phyloP scores from a whole-genome alignment of 2,888 invertebrate species.

The Saturnia japonica region DNA sequence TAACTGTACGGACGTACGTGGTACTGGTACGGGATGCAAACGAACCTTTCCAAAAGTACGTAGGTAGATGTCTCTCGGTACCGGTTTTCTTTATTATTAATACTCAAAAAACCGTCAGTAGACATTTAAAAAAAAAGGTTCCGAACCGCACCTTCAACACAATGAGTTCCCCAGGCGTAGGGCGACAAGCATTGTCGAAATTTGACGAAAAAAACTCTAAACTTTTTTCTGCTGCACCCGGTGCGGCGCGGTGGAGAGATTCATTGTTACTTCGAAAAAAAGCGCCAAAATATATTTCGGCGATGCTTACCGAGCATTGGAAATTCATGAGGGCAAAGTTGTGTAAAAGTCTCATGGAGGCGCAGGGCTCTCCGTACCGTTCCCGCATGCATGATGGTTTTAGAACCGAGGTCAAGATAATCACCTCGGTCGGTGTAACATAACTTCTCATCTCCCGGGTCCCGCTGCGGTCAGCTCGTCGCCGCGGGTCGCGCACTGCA shows the following conservation, averaged over 20 bases:
- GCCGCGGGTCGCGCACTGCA: conserved; percentile 54
- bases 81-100: conserved; percentile 37
- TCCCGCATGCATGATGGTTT: conserved; percentile 67
- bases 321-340: conserved; percentile 41
- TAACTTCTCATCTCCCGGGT: conserved; percentile 72
- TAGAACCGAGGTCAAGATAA: conserved; percentile 73
- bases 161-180: conserved; percentile 54
- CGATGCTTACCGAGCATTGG: conserved; percentile 62
- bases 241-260: conserved; percentile 30
- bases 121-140: conserved; percentile 44
- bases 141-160: conserved; percentile 49
- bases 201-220: conserved; percentile 49
- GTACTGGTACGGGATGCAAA: conserved; percentile 22
- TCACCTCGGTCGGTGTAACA: conserved; percentile 81
- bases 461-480: conserved; percentile 73
- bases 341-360: conserved; percentile 39
- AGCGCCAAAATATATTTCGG: conserved; percentile 52
- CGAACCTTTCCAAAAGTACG: conserved; percentile 33
- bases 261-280: conserved; percentile 54
- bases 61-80: conserved; percentile 33
- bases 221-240: conserved; percentile 41
- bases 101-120: conserved; percentile 34
- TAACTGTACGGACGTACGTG: not conserved
- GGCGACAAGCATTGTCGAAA: conserved; percentile 67
- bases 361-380: conserved; percentile 39